These are phyloP conservation scores for Asobara japonica DNA, from an alignment of 1,140 invertebrate genomes.

Conservation along the genomic window DNA sequence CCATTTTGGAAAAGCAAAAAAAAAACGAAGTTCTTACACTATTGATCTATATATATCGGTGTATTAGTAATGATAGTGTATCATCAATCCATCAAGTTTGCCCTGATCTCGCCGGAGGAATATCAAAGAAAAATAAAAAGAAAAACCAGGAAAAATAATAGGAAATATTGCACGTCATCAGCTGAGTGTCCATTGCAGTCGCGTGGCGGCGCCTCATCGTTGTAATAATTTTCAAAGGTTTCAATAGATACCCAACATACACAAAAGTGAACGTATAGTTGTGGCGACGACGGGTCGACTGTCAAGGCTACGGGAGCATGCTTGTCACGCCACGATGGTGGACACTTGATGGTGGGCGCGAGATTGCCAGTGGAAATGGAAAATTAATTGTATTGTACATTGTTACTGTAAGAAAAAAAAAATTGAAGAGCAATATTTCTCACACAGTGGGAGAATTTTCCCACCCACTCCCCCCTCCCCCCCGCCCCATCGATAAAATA, in stretches of 20 bases:
- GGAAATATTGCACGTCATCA: not conserved
- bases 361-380: conserved; percentile 2
- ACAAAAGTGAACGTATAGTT: conserved; percentile 21
- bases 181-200: not conserved
- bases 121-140: not conserved
- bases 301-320: conserved; percentile 59
- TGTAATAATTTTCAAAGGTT: conserved; percentile 13
- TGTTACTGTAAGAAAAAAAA: not conserved
- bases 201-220: conserved; percentile 8
- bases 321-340: conserved; percentile 51
- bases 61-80: too few relatives aligned
- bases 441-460: not conserved
- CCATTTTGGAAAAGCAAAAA: too few relatives aligned
- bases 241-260: conserved; percentile 6
- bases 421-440: not conserved
- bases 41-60: too few relatives aligned
- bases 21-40: too few relatives aligned
- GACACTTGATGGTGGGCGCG: conserved; percentile 46
- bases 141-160: not conserved
- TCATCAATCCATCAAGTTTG: too few relatives aligned
- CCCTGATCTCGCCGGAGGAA: too few relatives aligned
- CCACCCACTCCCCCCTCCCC: not conserved
- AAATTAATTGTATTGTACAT: conserved; percentile 1
- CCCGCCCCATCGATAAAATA: not conserved
- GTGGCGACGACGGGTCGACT: conserved; percentile 53